Evolutionary conservation across 2,797 vertebrate species (phyloP), one percentile per base, ranked within the genome.

Genomic region (Melanotaenia pygmaea): DNA sequence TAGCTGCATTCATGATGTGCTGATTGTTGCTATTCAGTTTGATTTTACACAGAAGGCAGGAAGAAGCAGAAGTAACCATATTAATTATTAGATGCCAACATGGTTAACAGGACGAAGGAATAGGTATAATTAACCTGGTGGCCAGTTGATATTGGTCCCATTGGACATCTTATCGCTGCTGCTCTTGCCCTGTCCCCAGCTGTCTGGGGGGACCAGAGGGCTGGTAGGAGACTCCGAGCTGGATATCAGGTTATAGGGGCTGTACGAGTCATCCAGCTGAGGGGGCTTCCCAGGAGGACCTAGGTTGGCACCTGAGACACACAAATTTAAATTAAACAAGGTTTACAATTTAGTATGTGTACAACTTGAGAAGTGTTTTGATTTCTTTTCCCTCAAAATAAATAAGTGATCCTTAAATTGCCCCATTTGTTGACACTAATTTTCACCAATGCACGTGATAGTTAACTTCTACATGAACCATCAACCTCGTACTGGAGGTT

Each of bases 61-160:
- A 18, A 16, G 24, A 51, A 37, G 22, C 8, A 66, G 35, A 38
- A 9, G 30, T 12, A 54, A 16, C 24, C 22, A 9, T 9, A 40
- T 35, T 12, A 13, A 5, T 32, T 4, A 20, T 5, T 7, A 12
- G 12, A 35, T 16, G 14, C 10, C 18, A 63, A 38, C 28, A 63
- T 12, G 5, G 13, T 16, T 2, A 4, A 51, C 11, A 35, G 45
- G 1, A 59, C 50, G 1, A 64, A 67, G 58, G 1, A 40, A 40
- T 1, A 34, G 18, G 3, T 2, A 0, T 38, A 75, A 7, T 71
- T 78, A 11, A 99, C 98, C 98, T 95, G 98, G 98, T 79, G 98
- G 98, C 98, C 98, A 99, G 95, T 94, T 99, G 82, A 98, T 97
- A 93, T 96, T 99, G 91, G 96, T 97, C 91, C 97, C 98, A 37